Conservation (phyloP, 2,888 invertebrate genomes). For the Caenorhabditis sinica region DNA sequence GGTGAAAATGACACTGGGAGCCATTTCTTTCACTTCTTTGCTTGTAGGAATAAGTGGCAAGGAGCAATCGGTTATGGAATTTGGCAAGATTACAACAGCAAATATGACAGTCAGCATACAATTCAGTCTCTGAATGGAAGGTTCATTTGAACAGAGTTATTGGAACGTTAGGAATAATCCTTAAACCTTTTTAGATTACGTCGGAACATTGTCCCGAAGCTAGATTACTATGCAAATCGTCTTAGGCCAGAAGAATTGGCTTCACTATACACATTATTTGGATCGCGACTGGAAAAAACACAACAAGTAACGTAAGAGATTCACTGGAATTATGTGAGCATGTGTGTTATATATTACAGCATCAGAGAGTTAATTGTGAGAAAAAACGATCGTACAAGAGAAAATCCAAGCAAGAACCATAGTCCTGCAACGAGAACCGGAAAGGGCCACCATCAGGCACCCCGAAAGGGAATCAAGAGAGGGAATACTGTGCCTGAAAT, state of each 20-base stretch:
- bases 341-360: background rate
- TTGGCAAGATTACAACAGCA: slow-evolving; percentile 11
- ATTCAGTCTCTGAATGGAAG: slow-evolving; percentile 34
- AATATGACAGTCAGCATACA: background rate
- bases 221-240: background rate
- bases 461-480: no score
- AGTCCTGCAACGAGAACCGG: no score
- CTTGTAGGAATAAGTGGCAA: background rate
- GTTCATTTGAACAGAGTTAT: background rate
- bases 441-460: no score
- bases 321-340: background rate
- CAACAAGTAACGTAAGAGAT: background rate
- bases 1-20: background rate
- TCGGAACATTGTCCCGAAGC: slow-evolving; percentile 33
- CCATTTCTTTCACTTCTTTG: background rate
- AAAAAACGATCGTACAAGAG: no score
- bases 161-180: background rate
- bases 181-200: slow-evolving; percentile 23
- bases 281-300: background rate
- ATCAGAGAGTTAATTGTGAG: background rate
- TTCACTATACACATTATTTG: slow-evolving; percentile 2
- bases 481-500: background rate
- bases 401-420: no score
- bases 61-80: background rate
- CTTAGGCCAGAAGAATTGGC: background rate